Conservation (phyloP, 2,797 vertebrate genomes). For the Thamnophis elegans region DNA sequence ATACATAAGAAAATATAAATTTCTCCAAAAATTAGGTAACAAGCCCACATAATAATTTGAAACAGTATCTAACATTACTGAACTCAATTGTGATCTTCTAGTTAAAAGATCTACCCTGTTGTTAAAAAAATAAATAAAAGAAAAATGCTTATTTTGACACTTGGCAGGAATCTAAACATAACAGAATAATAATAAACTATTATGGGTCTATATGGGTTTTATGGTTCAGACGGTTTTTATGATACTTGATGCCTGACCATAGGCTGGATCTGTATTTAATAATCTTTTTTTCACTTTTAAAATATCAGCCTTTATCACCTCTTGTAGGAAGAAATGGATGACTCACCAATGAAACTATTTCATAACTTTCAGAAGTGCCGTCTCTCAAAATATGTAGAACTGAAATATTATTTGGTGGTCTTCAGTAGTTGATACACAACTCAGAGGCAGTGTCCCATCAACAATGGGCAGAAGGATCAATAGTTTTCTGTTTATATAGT, state of each 20-base stretch:
- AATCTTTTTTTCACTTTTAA: slow-evolving; percentile 27
- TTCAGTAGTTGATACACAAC: slow-evolving; percentile 36
- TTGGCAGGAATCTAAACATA: neutral
- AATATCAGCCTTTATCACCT: slow-evolving; percentile 30
- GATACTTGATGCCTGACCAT: slow-evolving; percentile 17
- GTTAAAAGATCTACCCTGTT: neutral
- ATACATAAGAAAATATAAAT: neutral
- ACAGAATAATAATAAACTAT: neutral
- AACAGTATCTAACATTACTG: neutral
- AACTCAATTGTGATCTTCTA: neutral
- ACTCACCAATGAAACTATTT: neutral
- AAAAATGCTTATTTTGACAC: neutral
- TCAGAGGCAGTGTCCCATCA: slow-evolving; percentile 27
- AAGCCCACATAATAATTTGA: neutral
- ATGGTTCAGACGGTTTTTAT: slow-evolving; percentile 33
- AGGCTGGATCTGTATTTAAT: slow-evolving; percentile 5
- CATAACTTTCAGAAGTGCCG: slow-evolving; percentile 34
- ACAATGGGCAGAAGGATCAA: slow-evolving; percentile 49
- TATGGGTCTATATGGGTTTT: neutral
- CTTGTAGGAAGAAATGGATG: slow-evolving; percentile 4
- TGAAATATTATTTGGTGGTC: slow-evolving; percentile 46
- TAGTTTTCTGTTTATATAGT: slow-evolving; percentile 30
- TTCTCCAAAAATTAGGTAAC: neutral
- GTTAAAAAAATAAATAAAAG: neutral
- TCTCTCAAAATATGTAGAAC: slow-evolving; percentile 30